Base-by-base conservation (phyloP, 2,113 vertebrate species). In the Semicossyphus pulcher region DNA sequence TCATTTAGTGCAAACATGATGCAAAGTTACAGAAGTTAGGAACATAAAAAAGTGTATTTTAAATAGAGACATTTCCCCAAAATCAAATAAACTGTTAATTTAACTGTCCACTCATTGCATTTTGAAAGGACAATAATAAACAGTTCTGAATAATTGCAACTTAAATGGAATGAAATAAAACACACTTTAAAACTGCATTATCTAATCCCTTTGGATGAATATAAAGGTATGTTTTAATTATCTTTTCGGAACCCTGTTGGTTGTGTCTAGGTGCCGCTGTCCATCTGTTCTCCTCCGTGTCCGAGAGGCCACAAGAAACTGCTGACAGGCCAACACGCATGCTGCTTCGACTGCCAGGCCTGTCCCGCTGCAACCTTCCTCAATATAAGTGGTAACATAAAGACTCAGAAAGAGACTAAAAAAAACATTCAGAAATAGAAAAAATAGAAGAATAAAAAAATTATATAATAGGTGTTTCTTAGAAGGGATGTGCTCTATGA, bases 301-400 rank as follows among this genome's bases (percentile, higher is more conserved):
- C 80, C 37, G 0, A 37, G 7, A 0, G 96, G 96, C 8, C 62
- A 95, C 42, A 91, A 23, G 80, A 93, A 90, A 61, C 81, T 93
- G 60, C 76, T 84, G 0, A 76, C 80, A 0, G 95, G 94, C 3
- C 83, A 92, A 14, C 91, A 95, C 15, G 25, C 54, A 1, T 96
- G 95, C 86, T 97, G 96, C 82, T 97, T 97, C 0, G 85, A 93
- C 71, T 96, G 95, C 64, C 18, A 90, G 8, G 74, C 91, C 41
- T 97, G 95, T 60, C 75, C 61, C 0, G 57, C 92, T 0, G 93
- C 90, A 36, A 94, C 93, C 0, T 96, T 95, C 71, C 89, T 94
- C 78, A 95, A 95, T 60, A 70, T 48, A 47, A 93, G 80, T 36
- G 92, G 95, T 96, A 88, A 90, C 39, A 45, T 68, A 36, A n/a